Evolutionary conservation across 2,797 vertebrate genomes (phyloP), one percentile per base, ranked within the genome.

Genomic region (Danio choprae): DNA sequence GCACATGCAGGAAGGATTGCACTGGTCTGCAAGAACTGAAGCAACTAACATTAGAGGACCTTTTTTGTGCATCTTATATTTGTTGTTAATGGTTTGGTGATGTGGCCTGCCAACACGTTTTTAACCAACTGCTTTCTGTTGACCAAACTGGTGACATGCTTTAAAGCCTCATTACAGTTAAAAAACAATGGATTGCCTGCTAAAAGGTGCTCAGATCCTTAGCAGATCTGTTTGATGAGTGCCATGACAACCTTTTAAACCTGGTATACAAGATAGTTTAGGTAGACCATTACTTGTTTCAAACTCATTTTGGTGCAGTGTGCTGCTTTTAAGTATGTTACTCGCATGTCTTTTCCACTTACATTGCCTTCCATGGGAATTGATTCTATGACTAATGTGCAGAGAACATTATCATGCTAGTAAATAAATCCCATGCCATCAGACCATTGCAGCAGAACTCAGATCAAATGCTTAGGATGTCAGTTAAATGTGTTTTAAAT

Each of bases 51-150:
- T 84, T 18, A 56, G 76, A 84, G 79, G 88, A 88, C 81, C 78
- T 7, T 38, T 29, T 48, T 41, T 5, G 53, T 70, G 82, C 51
- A 41, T 80, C 87, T 85, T 86, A 75, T 75, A 29, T 75, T 83
- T 83, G 82, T 85, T 81, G 16, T 29, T 87, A 53, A 82, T 87
- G 58, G 48, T 64, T 75, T 53, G 83, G 86, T 68, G 78, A 46
- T 86, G 87, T 91, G 89, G 89, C 87, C 86, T 91, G 91, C 90
- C 89, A 91, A 91, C 74, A 55, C 53, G 74, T 83, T 85, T 79
- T 80, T 7, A 80, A 72, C 72, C 64, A 69, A 69, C 70, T 40
- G 69, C 74, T 64, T 84, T 77, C 18, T 77, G 82, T 82, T 82
- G 56, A 64, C 48, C 76, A 64, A 63, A 83, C 71, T 65, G 43